Percentiles rank a stretch among this genome's conserved stretches.
phyloP scores from a whole-genome alignment of 2,797 vertebrate genomes.

The Argya squamiceps region DNA sequence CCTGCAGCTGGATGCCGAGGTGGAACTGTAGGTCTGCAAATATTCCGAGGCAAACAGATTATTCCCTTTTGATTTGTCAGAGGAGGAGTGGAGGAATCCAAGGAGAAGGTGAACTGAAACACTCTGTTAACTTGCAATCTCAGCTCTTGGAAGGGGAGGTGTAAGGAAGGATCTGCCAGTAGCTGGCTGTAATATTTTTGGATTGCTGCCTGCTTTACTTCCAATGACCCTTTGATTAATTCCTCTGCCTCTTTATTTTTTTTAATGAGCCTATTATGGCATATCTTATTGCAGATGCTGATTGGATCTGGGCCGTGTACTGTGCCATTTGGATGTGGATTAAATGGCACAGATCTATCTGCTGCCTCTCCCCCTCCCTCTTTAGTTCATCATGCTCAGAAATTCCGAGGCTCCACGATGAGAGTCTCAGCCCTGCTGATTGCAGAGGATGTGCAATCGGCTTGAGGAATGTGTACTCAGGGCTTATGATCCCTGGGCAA shows the following conservation, averaged over 20 bases:
- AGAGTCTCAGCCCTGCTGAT: slow-evolving; percentile 72
- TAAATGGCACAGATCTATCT: slow-evolving; percentile 75
- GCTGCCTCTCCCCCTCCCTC: slow-evolving; percentile 61
- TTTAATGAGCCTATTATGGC: slow-evolving; percentile 69
- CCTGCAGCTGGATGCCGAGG: neutral
- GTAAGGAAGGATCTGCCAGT: neutral
- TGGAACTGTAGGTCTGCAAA: neutral
- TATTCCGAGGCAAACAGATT: slow-evolving; percentile 6
- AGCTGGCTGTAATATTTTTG: slow-evolving; percentile 49
- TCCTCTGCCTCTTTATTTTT: slow-evolving; percentile 59
- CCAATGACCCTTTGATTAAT: slow-evolving; percentile 65
- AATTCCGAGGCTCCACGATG: slow-evolving; percentile 69
- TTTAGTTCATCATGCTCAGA: slow-evolving; percentile 61
- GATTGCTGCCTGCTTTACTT: slow-evolving; percentile 51
- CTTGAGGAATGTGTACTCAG: slow-evolving; percentile 80
- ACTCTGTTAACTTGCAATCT: neutral
- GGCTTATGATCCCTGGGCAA: slow-evolving; percentile 76
- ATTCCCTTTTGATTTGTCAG: fast-evolving
- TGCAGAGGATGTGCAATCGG: slow-evolving; percentile 74
- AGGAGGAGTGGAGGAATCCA: neutral
- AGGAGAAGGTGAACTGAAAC: slow-evolving; percentile 7
- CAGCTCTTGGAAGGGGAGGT: neutral
- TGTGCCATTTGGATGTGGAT: slow-evolving; percentile 74
- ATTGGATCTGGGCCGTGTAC: slow-evolving; percentile 67
- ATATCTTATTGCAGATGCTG: slow-evolving; percentile 57